Percentiles rank a stretch among this genome's conserved stretches.
Conservation (phyloP, 2,797 vertebrate species). For the Fistularia commersonii region DNA sequence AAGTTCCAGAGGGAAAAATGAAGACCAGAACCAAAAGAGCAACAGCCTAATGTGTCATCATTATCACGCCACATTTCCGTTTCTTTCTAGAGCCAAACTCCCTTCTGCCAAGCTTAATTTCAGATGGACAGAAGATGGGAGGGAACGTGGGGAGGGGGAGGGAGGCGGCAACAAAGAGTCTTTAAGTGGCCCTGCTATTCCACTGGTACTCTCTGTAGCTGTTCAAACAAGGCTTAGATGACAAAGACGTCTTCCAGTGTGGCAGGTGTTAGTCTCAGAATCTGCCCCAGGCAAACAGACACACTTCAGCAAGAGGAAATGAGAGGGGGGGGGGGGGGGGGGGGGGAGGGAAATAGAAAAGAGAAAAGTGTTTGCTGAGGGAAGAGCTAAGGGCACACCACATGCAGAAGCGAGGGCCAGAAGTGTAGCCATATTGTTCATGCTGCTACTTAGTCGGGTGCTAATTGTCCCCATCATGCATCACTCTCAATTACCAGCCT, state of each 20-base stretch:
- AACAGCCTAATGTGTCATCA: slow-evolving; percentile 8
- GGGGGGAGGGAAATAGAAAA: slow-evolving; percentile 36
- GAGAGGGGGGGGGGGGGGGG: slow-evolving; percentile 21
- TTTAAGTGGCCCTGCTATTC: slow-evolving; percentile 70
- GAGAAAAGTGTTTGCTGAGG: slow-evolving; percentile 66
- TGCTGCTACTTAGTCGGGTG: slow-evolving; percentile 79
- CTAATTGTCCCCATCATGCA: slow-evolving; percentile 74
- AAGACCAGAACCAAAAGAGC: not conserved
- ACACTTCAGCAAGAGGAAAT: slow-evolving; percentile 77
- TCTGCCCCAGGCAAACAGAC: slow-evolving; percentile 80
- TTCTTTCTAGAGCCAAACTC: slow-evolving; percentile 4
- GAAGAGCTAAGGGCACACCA: slow-evolving; percentile 71
- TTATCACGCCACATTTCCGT: slow-evolving; percentile 25
- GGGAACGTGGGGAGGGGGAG: slow-evolving; percentile 12
- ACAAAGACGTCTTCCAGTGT: slow-evolving; percentile 89
- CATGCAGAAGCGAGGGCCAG: slow-evolving; percentile 77
- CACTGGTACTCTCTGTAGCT: slow-evolving; percentile 78
- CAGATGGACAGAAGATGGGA: slow-evolving; percentile 28
- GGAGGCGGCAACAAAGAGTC: slow-evolving; percentile 47
- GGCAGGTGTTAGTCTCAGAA: slow-evolving; percentile 92
- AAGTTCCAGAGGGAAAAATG: slow-evolving; percentile 3
- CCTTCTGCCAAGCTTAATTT: slow-evolving; percentile 23
- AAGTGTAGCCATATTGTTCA: slow-evolving; percentile 75
- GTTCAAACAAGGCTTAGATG: slow-evolving; percentile 83
- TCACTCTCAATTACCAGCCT: slow-evolving; percentile 73